Evolutionary conservation across 2,113 vertebrate genomes (phyloP).

Genomic region (Tetraodon nigroviridis): DNA sequence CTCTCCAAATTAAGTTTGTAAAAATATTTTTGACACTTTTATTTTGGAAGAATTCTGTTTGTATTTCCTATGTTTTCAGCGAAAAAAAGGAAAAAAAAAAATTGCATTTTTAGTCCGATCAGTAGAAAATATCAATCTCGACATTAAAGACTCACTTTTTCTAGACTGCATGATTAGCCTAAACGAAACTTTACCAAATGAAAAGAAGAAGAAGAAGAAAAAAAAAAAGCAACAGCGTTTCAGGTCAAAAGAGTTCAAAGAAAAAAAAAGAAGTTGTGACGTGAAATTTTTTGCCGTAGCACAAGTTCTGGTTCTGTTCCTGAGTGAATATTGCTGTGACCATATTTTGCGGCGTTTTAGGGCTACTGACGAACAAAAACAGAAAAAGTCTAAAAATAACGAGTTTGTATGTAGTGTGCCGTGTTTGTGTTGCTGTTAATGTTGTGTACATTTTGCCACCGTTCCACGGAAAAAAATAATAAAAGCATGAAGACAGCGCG

Average conservation of each 20-base stretch:
- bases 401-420: slow-evolving; percentile 65
- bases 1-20: slow-evolving; percentile 21
- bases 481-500: slow-evolving; percentile 43
- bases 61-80: slow-evolving; percentile 1
- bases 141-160: slow-evolving; percentile 42
- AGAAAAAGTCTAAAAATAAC: slow-evolving; percentile 38
- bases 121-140: slow-evolving; percentile 18
- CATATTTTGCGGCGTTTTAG: slow-evolving; percentile 59
- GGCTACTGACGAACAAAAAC: slow-evolving; percentile 44
- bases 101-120: slow-evolving; percentile 39
- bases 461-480: slow-evolving; percentile 33
- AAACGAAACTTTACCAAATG: slow-evolving; percentile 48
- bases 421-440: slow-evolving; percentile 68
- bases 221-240: slow-evolving; percentile 1
- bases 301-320: slow-evolving; percentile 68
- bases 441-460: slow-evolving; percentile 58
- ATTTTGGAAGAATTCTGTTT: not conserved
- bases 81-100: slow-evolving; percentile 27
- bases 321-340: slow-evolving; percentile 50
- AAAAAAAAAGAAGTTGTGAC: slow-evolving; percentile 53
- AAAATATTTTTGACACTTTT: slow-evolving; percentile 3
- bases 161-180: slow-evolving; percentile 70
- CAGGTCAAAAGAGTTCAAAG: not conserved
- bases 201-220: not conserved
- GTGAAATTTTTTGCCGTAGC: slow-evolving; percentile 72